Evolutionary conservation across 2,888 invertebrate species (phyloP).

Genomic region (Dusona sp.): DNA sequence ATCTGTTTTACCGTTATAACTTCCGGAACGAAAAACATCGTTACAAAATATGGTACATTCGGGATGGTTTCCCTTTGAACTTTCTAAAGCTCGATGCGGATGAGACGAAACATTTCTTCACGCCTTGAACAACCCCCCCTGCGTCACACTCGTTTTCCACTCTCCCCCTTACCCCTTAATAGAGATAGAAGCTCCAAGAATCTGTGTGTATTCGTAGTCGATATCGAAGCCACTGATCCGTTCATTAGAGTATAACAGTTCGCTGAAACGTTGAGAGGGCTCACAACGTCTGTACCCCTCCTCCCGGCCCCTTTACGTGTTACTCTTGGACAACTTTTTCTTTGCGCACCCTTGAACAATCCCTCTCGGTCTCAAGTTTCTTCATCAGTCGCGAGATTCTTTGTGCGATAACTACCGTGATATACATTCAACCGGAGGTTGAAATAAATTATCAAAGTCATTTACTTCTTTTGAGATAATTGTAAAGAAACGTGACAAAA

Average conservation of each 20-base stretch:
- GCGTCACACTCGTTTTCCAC: background rate
- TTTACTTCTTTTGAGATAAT: background rate
- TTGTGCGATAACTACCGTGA: conserved; percentile 28
- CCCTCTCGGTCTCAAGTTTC: conserved; percentile 23
- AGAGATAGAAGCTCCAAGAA: conserved; percentile 17
- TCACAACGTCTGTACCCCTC: conserved; percentile 29
- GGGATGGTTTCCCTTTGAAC: conserved; percentile 67
- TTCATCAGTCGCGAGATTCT: conserved; percentile 27
- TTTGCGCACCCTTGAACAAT: conserved; percentile 43
- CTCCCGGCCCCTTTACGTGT: background rate
- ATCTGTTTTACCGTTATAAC: conserved; percentile 40
- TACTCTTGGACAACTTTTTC: conserved; percentile 32
- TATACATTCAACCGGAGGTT: conserved; percentile 2
- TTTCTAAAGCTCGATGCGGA: conserved; percentile 47
- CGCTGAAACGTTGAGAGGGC: conserved; percentile 35
- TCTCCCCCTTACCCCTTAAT: background rate
- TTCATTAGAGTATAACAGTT: conserved; percentile 71
- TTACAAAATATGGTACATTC: conserved; percentile 65
- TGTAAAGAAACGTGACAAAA: background rate
- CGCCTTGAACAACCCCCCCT: conserved; percentile 28
- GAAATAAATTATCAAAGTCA: conserved; percentile 21
- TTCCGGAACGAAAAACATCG: conserved; percentile 54
- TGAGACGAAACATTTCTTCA: conserved; percentile 37
- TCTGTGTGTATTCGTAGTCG: conserved; percentile 28
- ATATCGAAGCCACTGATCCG: conserved; percentile 60